phyloP scores from a whole-genome alignment of 2,888 invertebrate species.

The Halocaridina rubra region DNA sequence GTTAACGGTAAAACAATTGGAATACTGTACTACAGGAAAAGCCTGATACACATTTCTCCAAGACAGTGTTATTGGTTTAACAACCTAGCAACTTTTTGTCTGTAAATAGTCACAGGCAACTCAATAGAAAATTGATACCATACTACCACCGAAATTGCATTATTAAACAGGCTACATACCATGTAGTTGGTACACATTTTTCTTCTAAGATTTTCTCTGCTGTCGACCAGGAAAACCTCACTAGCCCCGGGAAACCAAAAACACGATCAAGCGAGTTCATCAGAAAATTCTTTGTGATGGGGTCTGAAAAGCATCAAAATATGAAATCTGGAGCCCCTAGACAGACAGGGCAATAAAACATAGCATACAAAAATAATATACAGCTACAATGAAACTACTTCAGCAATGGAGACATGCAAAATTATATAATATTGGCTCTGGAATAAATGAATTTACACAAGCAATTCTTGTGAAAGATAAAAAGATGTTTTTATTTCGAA shows the following conservation, averaged over 20 bases:
- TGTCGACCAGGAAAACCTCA: slow-evolving; percentile 98
- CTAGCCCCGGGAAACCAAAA: slow-evolving; percentile 94
- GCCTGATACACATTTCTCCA: neutral
- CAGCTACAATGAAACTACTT: too few species aligned
- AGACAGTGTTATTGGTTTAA: neutral
- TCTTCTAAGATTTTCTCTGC: slow-evolving; percentile 83
- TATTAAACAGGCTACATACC: slow-evolving; percentile 26
- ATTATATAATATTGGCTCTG: too few species aligned
- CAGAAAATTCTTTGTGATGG: slow-evolving; percentile 92
- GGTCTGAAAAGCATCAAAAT: slow-evolving; percentile 84
- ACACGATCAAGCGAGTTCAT: slow-evolving; percentile 83
- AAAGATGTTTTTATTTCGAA: too few species aligned
- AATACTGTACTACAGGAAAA: neutral
- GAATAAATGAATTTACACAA: too few species aligned
- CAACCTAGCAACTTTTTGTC: neutral
- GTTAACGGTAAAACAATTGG: neutral
- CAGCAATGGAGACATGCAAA: too few species aligned
- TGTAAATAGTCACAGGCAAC: neutral
- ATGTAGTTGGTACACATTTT: slow-evolving; percentile 70
- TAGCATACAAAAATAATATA: too few species aligned
- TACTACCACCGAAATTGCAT: neutral
- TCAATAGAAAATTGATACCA: neutral
- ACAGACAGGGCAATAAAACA: too few species aligned
- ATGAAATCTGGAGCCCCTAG: too few species aligned
- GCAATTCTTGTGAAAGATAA: too few species aligned